These are phyloP conservation scores for Synergus laeviventris DNA, from an alignment of 2,888 invertebrate genomes.

Conservation along the genomic window DNA sequence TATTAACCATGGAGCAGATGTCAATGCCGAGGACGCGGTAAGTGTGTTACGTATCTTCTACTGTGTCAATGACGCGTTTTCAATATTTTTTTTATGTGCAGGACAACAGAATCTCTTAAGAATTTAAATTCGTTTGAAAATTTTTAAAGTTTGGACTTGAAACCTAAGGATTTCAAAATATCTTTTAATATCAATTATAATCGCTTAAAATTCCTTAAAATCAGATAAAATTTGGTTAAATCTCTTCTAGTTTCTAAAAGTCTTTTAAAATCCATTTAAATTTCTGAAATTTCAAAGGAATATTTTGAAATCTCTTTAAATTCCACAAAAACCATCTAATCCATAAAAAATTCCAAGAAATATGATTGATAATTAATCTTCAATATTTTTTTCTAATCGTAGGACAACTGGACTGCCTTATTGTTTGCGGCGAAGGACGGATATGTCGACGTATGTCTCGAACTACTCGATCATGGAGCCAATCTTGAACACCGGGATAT, in stretches of 20 bases:
- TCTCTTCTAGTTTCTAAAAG: too few species aligned
- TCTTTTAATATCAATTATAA: too few species aligned
- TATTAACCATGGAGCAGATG: slow-evolving; percentile 93
- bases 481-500: slow-evolving; percentile 91
- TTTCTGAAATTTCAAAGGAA: too few species aligned
- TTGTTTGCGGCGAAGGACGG: slow-evolving; percentile 95
- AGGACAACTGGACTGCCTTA: slow-evolving; percentile 95
- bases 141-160: too few species aligned
- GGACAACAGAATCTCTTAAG: background rate
- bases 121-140: too few species aligned
- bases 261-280: too few species aligned
- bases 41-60: slow-evolving; percentile 56
- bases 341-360: too few species aligned
- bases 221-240: too few species aligned
- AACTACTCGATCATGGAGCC: slow-evolving; percentile 90
- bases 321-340: too few species aligned
- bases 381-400: slow-evolving; percentile 47
- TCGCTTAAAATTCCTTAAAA: too few species aligned
- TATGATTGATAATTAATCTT: background rate
- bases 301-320: too few species aligned
- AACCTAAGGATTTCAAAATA: too few species aligned
- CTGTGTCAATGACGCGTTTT: slow-evolving; percentile 33
- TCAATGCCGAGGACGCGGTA: slow-evolving; percentile 90
- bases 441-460: slow-evolving; percentile 86
- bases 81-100: slow-evolving; percentile 35